Conservation (phyloP, 2,797 vertebrate genomes). For the Melanotaenia maccullochi region DNA sequence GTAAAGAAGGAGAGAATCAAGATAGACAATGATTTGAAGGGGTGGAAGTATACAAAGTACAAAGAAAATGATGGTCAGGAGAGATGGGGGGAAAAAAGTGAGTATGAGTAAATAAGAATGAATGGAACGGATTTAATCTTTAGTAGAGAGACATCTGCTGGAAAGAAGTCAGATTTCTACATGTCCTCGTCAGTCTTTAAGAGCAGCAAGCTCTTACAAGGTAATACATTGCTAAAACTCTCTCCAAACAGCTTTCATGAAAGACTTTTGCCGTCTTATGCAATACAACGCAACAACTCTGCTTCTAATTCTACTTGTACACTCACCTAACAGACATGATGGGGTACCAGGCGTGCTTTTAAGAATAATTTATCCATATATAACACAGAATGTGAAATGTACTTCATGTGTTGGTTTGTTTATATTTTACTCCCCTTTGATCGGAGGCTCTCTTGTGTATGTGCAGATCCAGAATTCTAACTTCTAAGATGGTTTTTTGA, state of each 20-base stretch:
- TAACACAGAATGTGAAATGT: not conserved
- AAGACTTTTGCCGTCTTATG: not conserved
- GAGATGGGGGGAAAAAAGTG: not conserved
- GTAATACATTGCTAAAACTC: not conserved
- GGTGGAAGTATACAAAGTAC: not conserved
- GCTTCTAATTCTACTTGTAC: not conserved
- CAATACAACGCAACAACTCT: not conserved
- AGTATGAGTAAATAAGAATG: conserved; percentile 13
- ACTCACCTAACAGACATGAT: not conserved
- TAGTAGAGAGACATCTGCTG: conserved; percentile 33
- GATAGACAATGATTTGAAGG: conserved; percentile 1
- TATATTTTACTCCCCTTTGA: too few relatives aligned
- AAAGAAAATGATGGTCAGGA: not conserved
- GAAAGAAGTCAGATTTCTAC: conserved; percentile 18
- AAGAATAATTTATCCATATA: not conserved
- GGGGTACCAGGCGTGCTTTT: not conserved
- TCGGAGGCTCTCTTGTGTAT: too few relatives aligned
- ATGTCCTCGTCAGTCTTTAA: not conserved
- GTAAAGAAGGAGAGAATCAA: conserved; percentile 31
- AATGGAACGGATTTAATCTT: conserved; percentile 4
- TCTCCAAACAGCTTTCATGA: too few relatives aligned
- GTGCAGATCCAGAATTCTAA: too few relatives aligned
- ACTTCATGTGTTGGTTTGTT: too few relatives aligned
- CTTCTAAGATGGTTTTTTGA: too few relatives aligned
- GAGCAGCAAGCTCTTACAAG: not conserved